Base-by-base conservation (phyloP, 1,140 invertebrate species). In the Augochlora pura region DNA sequence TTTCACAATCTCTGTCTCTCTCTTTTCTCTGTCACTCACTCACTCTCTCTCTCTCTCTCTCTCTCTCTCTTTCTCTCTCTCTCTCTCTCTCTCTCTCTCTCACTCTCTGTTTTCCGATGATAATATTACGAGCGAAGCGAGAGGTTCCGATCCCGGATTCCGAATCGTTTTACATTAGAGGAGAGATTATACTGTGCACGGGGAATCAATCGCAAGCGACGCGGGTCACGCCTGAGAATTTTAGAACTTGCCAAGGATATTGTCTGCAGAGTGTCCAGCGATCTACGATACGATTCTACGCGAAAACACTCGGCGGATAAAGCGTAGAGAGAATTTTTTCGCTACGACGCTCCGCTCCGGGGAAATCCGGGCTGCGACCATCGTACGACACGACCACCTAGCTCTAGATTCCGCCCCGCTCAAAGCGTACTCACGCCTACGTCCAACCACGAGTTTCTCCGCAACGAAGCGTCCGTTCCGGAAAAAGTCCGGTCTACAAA, bases 161-260 rank as follows among this genome's bases (percentile, higher is more conserved):
- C 38, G 46, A 42, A n/a, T 57, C 54, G 54, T 57, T 57, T n/a
- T 57, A n/a, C n/a, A 18, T 57, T 57, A n/a, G n/a, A n/a, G 54
- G 21, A n/a, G 18, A 57, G 9, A 57, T 1, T 25, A 39, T 59
- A 18, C 27, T 57, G 25, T 57, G 72, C 52, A 46, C 38, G 67
- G 75, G 32, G 16, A 62, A 71, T 80, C 67, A 62, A 71, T 80
- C 63, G 46, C 62, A 71, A 83, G 84, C 81, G 74, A 81, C 84
- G 81, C 73, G 81, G 83, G 72, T 86, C 77, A 80, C 66, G 83
- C 69, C 66, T 42, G 38, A 32, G 21, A 57, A 18, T 18, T 32
- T 52, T 57, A 57, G 21, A 57, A n/a, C 2, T 57, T n/a, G 42
- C 14, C 2, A n/a, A 57, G 54, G 54, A 57, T 8, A 46, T 46